Base-by-base conservation (phyloP, 1,140 invertebrate genomes). In the Calycopis cecrops region DNA sequence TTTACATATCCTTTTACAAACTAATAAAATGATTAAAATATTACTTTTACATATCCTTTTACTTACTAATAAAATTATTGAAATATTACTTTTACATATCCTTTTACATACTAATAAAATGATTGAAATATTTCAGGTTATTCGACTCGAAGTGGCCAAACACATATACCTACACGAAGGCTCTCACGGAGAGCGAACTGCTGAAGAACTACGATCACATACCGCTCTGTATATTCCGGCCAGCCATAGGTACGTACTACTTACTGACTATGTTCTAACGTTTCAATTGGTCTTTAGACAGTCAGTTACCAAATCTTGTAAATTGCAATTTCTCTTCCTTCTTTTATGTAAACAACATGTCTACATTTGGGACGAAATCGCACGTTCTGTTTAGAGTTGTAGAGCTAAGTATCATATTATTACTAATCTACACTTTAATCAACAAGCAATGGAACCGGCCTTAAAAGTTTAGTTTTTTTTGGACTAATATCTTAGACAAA, bases 121-220 rank as follows among this genome's bases (percentile, higher is more conserved):
- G 17, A 37, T 14, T 28, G 21, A 28, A 28, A 44, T 55, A 21
- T 18, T 53, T 9, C 34, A 48, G 35, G 18, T 28, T 92, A 40
- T 71, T 94, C 9, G 90, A 44, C 14, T 9, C 90, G 49, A 85
- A 89, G 10, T 91, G 92, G 88, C 92, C 93, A 0, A 94, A 94
- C 65, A 93, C 92, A 1, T 94, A 94, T 68, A 91, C 92, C 1
- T 94, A 92, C 61, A 94, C 93, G 1, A 94, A 94, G 88, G 92
- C 92, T 1, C 66, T 94, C 21, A 91, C 93, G 0, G 94, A 95
- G 71, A 88, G 90, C 48, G 79, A 93, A 9, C 55, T 94, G 0
- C 82, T 83, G 51, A 69, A 89, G 34, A 89, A 90, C 52, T 79
- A 88, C 18, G 80, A 79, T 9, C 85, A 83, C 35, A 65, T 97